phyloP scores from a whole-genome alignment of 1,140 invertebrate genomes.

The Penaeus indicus region DNA sequence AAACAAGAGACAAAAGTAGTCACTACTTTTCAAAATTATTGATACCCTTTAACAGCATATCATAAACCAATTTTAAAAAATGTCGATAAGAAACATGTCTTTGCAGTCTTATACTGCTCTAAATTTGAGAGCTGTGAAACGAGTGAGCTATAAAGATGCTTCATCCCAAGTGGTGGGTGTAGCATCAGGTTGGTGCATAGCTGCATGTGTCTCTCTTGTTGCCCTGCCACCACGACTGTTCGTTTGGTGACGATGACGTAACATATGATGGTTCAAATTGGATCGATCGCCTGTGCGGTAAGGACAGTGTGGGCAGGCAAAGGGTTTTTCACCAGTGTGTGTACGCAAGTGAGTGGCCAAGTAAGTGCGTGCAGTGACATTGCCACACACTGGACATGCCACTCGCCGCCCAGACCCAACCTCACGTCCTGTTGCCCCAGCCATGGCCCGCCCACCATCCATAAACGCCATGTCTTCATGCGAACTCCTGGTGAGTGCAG shows the following conservation, averaged over 20 bases:
- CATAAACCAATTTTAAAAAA: too few relatives aligned
- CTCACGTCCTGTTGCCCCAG: constrained; percentile 48
- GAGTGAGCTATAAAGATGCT: constrained; percentile 19
- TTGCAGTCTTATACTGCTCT: too few relatives aligned
- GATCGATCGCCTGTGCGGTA: constrained; percentile 65
- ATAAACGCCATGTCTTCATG: constrained; percentile 53
- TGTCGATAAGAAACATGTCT: too few relatives aligned
- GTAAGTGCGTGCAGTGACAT: constrained; percentile 65
- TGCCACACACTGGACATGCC: constrained; percentile 64
- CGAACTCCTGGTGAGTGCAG: constrained; percentile 55
- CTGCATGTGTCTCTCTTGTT: constrained; percentile 27
- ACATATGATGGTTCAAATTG: constrained; percentile 65
- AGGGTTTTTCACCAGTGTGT: constrained; percentile 66
- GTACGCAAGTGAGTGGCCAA: constrained; percentile 65
- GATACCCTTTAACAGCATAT: too few relatives aligned
- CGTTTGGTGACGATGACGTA: constrained; percentile 62
- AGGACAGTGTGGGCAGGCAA: constrained; percentile 65
- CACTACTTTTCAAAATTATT: too few relatives aligned
- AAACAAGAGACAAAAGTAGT: too few relatives aligned
- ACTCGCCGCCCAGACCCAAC: constrained; percentile 54
- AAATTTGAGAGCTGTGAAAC: background rate
- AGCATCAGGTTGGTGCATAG: background rate
- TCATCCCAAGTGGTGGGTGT: constrained; percentile 28
- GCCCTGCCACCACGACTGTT: constrained; percentile 33
- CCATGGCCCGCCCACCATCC: constrained; percentile 44